Evolutionary conservation across 2,888 invertebrate species (phyloP).

Genomic region (Cephalotes varians): DNA sequence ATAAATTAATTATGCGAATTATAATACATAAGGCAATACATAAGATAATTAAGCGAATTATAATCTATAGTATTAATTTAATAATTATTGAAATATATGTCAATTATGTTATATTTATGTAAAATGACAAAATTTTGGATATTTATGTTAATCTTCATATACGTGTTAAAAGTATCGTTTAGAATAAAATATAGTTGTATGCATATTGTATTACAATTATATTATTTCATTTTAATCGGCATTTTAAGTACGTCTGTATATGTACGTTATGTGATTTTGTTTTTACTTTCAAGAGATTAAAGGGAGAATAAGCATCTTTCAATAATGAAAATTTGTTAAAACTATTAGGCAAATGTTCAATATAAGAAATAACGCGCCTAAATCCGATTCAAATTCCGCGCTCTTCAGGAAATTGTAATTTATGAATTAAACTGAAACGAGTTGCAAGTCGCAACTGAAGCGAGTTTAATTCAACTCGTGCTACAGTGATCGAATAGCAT

Average conservation of each 20-base stretch:
- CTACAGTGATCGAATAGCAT: neutral
- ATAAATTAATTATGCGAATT: neutral
- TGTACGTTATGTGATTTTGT: neutral
- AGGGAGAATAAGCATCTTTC: neutral
- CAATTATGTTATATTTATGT: neutral
- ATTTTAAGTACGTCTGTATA: neutral
- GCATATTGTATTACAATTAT: neutral
- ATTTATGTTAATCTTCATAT: neutral
- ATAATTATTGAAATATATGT: too few relatives aligned
- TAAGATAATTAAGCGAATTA: neutral
- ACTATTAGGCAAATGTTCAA: neutral
- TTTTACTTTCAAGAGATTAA: neutral
- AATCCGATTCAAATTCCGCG: neutral
- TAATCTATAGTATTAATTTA: neutral
- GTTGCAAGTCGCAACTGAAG: neutral
- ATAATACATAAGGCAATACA: neutral
- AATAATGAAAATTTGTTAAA: neutral
- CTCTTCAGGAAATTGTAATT: neutral
- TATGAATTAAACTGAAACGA: neutral
- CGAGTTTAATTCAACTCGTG: neutral
- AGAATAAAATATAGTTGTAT: neutral
- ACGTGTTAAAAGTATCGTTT: too few relatives aligned
- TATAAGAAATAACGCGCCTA: too few relatives aligned
- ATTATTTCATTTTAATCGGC: neutral
- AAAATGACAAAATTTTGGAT: neutral